phyloP scores from a whole-genome alignment of 2,888 invertebrate genomes.

The Ceraclea dissimilis region DNA sequence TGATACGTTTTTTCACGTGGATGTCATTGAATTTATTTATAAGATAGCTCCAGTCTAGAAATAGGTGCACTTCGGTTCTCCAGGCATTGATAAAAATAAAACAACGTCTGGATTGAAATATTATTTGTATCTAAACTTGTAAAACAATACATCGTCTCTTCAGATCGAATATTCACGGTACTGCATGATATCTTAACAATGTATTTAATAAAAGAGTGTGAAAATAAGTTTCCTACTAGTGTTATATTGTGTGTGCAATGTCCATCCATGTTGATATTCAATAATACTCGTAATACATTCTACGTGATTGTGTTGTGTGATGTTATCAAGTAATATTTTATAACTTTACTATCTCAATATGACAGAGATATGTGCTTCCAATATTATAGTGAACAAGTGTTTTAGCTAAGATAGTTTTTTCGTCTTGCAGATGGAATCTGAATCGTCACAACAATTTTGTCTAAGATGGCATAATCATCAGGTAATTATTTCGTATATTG shows the following conservation, averaged over 20 bases:
- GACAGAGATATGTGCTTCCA: conserved; percentile 19
- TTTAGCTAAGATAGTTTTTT: conserved; percentile 11
- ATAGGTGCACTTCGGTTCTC: conserved; percentile 48
- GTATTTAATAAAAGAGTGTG: conserved; percentile 7
- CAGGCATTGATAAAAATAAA: conserved; percentile 51
- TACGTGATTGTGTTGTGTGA: conserved; percentile 8
- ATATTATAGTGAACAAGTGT: conserved; percentile 4
- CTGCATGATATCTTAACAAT: conserved; percentile 3
- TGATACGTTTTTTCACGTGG: conserved; percentile 11
- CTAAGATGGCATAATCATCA: conserved; percentile 80
- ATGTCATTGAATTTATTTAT: conserved; percentile 25
- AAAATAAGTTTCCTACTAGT: not conserved
- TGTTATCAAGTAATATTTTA: conserved; percentile 17
- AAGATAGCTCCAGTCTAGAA: conserved; percentile 43
- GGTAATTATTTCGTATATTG: conserved; percentile 43
- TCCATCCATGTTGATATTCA: not conserved
- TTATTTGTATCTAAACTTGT: conserved; percentile 19
- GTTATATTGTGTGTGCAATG: conserved; percentile 4
- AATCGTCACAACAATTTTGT: conserved; percentile 70
- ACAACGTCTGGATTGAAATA: conserved; percentile 42
- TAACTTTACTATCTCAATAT: conserved; percentile 15
- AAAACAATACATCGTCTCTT: conserved; percentile 18
- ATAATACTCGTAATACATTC: not conserved
- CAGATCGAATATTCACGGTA: conserved; percentile 19
- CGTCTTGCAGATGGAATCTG: conserved; percentile 46